Evolutionary conservation across 2,888 invertebrate species (phyloP), one percentile per base, ranked within the genome.

Genomic region (Agrochola lota): DNA sequence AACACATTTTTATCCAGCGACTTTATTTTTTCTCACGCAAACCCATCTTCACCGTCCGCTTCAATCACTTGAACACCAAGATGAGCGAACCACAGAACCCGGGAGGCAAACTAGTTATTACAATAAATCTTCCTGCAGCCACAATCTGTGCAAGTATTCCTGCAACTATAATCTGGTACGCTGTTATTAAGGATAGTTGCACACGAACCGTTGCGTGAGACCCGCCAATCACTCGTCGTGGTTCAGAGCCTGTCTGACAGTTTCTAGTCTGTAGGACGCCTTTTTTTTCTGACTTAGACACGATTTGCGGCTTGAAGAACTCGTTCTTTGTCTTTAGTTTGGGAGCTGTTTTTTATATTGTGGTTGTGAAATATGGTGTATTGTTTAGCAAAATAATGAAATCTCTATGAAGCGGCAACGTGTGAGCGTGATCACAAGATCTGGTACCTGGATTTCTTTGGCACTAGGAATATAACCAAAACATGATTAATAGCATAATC

Each of bases 151-250:
- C 52, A 52, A 52, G 52, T 52, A 52, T 80, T 77, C 81, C 73
- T 74, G 79, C 62, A 81, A 76, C 43, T 81, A 84, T 77, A 77
- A 82, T 72, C 78, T 75, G 67, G 69, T 86, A 80, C 77, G 74
- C 79, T 85, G 77, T 90, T 90, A 90, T 90, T 91, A 90, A 90
- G 87, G 90, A 81, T 81, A 80, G 81, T 80, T 86, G 73, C 88
- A 90, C 93, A 92, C 92, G 93, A 90, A 90, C 86, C 71, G 75
- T 93, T 85, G 93, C 93, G 93, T 93, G 93, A 81, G 81, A 72
- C 67, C 63, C 77, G 74, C 79, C 91, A 85, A 92, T 92, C 90
- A 89, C 85, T 88, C 87, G 80, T 80, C 80, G 30, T 30, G 12
- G 43, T 30, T 26, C 26, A 78, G 60, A 63, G 77, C 72, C 73